Percentiles rank a stretch among this genome's conserved stretches.
Conservation (phyloP, 2,888 invertebrate genomes). For the Agonum fuliginosum region DNA sequence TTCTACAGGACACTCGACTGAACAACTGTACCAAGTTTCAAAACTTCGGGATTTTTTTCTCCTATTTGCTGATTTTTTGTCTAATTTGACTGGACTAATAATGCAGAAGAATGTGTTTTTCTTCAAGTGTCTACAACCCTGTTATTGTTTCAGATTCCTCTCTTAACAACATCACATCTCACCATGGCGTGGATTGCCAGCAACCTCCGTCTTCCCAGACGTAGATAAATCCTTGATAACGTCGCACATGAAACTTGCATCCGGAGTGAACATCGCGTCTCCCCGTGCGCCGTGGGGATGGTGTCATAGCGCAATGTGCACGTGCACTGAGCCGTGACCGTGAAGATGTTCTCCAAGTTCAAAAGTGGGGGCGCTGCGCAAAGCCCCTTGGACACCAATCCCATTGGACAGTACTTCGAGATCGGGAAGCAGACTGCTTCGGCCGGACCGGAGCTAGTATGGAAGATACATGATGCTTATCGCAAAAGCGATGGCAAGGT, state of each 20-base stretch:
- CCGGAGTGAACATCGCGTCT: background rate
- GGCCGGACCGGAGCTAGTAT: slow-evolving; percentile 92
- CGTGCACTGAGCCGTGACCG: slow-evolving; percentile 9
- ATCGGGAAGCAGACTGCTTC: slow-evolving; percentile 87
- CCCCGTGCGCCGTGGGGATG: background rate
- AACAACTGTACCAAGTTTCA: no score
- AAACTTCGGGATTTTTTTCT: no score
- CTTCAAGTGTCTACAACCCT: no score
- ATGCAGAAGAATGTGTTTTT: no score
- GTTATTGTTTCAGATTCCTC: no score
- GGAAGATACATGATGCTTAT: slow-evolving; percentile 94
- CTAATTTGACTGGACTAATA: no score
- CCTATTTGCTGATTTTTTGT: no score
- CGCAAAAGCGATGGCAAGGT: slow-evolving; percentile 94
- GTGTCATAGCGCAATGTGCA: slow-evolving; percentile 17
- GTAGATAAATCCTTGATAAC: background rate
- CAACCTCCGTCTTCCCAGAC: background rate
- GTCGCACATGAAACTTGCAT: slow-evolving; percentile 10
- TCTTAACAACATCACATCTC: background rate
- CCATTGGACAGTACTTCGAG: slow-evolving; percentile 91
- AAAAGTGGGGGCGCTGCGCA: slow-evolving; percentile 76
- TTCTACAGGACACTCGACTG: no score
- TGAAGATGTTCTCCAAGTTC: slow-evolving; percentile 84
- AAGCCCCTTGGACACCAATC: slow-evolving; percentile 82
- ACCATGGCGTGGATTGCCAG: background rate